Base-by-base conservation (phyloP, 1,140 invertebrate genomes). In the Brachionus koreanus region DNA sequence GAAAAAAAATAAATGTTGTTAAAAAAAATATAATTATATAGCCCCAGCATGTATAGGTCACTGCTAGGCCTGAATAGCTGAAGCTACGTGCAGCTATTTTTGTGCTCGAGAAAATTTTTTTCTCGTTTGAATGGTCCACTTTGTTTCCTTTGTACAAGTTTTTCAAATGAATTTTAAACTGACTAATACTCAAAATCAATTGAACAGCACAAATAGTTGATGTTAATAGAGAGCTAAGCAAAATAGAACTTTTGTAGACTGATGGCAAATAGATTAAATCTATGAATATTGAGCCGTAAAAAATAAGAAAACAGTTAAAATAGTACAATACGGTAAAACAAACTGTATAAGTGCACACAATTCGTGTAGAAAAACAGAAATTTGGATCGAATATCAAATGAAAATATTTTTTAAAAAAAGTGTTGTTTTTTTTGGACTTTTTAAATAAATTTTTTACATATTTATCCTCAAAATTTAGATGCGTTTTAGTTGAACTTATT, bases 261-360 rank as follows among this genome's bases (percentile, higher is more conserved):
- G 49, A 57, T 25, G 76, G 76, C 9, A 79, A 39, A 39, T 79
- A 61, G 25, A 79, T 57, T 9, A 79, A n/a, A 19, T 65, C 49
- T 61, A 79, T 79, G 57, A 79, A 79, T 23, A 79, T 61, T 12
- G 76, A 79, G 5, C 76, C 76, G 23, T 82, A 82, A 43, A 82
- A 82, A 3, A 39, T 57, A 19, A 75, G 23, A 39, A 61, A 67
- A 74, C 82, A 82, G 16, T 65, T 42, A 1, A 72, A 74, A 63
- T 82, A 82, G 33, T 74, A 72, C n/a, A 82, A 39, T 16, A 82
- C 61, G 3, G 61, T 65, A 37, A 72, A 52, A 63, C 33, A 65
- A 35, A 74, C 67, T 25, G 67, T 74, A 33, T 72, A 82, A 5
- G 82, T 61, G 23, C 65, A 82, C 5, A 82, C 12, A 39, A 74